A percentile compares a stretch with the other conserved stretches of the same genome.
Evolutionary conservation across 1,140 invertebrate genomes (phyloP).

Genomic region (Pteromalus puparum): DNA sequence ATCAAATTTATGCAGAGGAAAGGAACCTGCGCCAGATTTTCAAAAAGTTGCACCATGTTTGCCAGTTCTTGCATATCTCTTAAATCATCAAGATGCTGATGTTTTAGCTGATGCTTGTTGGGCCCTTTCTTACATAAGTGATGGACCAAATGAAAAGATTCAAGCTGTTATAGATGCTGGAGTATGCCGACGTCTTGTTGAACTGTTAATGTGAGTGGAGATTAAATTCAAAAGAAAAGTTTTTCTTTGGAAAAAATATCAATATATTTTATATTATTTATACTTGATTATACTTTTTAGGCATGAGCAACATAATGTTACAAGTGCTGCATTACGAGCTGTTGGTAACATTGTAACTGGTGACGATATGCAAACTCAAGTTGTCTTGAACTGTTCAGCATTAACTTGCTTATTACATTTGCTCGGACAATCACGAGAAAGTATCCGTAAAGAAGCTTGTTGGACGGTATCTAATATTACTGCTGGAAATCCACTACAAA

Average conservation of each 20-base stretch:
- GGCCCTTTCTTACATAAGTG: slow-evolving; percentile 90
- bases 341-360: slow-evolving; percentile 99
- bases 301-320: slow-evolving; percentile 92
- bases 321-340: slow-evolving; percentile 95
- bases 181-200: slow-evolving; percentile 94
- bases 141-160: slow-evolving; percentile 98
- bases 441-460: slow-evolving; percentile 96
- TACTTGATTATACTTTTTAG: slow-evolving; percentile 73
- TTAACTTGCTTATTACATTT: slow-evolving; percentile 90
- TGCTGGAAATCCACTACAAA: slow-evolving; percentile 95
- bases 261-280: slow-evolving; percentile 19
- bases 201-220: slow-evolving; percentile 89
- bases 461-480: slow-evolving; percentile 99
- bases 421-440: slow-evolving; percentile 87
- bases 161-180: slow-evolving; percentile 98
- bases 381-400: slow-evolving; percentile 93
- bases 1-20: slow-evolving; percentile 97
- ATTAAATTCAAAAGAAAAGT: not conserved
- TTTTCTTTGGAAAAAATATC: slow-evolving; percentile 8
- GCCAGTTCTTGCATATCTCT: slow-evolving; percentile 89
- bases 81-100: slow-evolving; percentile 93
- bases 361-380: slow-evolving; percentile 97
- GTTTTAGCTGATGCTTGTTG: slow-evolving; percentile 97
- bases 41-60: slow-evolving; percentile 89
- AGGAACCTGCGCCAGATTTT: slow-evolving; percentile 97